Evolutionary conservation across 1,140 invertebrate species (phyloP).

Genomic region (Brachionus koreanus): DNA sequence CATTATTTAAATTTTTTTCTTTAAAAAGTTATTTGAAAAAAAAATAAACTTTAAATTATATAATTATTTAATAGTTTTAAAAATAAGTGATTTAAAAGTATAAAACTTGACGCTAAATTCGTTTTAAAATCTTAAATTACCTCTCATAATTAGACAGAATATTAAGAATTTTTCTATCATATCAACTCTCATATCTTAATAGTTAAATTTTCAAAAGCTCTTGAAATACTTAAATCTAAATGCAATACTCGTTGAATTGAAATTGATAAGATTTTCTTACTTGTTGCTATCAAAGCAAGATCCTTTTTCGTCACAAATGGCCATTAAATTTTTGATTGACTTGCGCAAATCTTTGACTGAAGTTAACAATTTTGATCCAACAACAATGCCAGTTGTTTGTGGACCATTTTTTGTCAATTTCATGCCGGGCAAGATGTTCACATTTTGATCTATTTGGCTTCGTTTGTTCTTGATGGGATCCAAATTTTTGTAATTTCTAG

Average conservation of each 20-base stretch:
- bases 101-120: too few species aligned
- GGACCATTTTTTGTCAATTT: background rate
- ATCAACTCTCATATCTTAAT: background rate
- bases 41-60: too few species aligned
- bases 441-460: background rate
- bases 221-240: background rate
- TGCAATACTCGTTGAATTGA: background rate
- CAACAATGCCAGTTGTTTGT: background rate
- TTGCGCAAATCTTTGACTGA: conserved; percentile 27
- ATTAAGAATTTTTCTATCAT: too few species aligned
- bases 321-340: conserved; percentile 23
- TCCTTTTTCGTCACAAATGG: background rate
- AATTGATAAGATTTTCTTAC: background rate
- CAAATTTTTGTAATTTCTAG: conserved; percentile 15
- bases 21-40: too few species aligned
- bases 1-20: too few species aligned
- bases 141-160: too few species aligned
- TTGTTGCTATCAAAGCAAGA: background rate
- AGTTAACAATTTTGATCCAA: background rate
- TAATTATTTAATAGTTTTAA: too few species aligned
- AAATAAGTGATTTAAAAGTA: too few species aligned
- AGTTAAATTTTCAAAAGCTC: background rate
- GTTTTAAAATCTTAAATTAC: too few species aligned
- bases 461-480: background rate
- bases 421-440: background rate